These are phyloP conservation scores for Chanos chanos DNA, from an alignment of 2,797 vertebrate species.

Conservation along the genomic window DNA sequence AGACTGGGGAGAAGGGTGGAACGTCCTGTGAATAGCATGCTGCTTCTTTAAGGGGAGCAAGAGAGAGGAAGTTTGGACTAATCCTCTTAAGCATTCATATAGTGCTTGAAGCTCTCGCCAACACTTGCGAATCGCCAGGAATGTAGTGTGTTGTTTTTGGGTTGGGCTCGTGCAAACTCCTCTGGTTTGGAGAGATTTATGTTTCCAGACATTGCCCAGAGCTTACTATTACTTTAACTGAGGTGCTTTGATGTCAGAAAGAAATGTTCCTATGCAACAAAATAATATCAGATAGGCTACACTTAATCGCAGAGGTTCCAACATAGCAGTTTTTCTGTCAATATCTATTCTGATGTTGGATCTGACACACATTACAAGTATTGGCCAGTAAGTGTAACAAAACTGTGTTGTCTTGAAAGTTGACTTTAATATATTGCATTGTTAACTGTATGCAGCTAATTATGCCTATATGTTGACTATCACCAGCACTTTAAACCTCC, in stretches of 20 bases:
- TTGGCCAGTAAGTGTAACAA: too few relatives aligned
- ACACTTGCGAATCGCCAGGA: conserved; percentile 62
- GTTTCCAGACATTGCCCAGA: conserved; percentile 53
- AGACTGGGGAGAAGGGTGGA: conserved; percentile 27
- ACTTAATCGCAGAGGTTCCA: conserved; percentile 38
- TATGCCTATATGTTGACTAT: too few relatives aligned
- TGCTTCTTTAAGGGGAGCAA: conserved; percentile 14
- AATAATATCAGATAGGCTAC: conserved; percentile 40
- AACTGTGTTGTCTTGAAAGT: too few relatives aligned
- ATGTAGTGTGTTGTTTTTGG: conserved; percentile 64
- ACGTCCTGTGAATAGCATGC: conserved; percentile 24
- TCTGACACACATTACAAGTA: conserved; percentile 12
- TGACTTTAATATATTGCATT: too few relatives aligned
- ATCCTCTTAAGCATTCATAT: conserved; percentile 55
- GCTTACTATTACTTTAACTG: conserved; percentile 42
- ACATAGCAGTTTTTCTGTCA: conserved; percentile 29
- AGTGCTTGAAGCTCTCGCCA: conserved; percentile 42
- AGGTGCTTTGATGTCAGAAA: conserved; percentile 33
- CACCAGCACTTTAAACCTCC: too few relatives aligned
- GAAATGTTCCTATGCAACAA: conserved; percentile 36
- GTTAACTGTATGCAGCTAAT: too few relatives aligned
- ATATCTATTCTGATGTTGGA: background rate
- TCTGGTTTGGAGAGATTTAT: conserved; percentile 46
- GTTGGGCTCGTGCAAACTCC: conserved; percentile 41
- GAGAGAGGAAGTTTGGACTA: conserved; percentile 33